phyloP scores from a whole-genome alignment of 2,888 invertebrate species.

The Hirtodrosophila cameraria region DNA sequence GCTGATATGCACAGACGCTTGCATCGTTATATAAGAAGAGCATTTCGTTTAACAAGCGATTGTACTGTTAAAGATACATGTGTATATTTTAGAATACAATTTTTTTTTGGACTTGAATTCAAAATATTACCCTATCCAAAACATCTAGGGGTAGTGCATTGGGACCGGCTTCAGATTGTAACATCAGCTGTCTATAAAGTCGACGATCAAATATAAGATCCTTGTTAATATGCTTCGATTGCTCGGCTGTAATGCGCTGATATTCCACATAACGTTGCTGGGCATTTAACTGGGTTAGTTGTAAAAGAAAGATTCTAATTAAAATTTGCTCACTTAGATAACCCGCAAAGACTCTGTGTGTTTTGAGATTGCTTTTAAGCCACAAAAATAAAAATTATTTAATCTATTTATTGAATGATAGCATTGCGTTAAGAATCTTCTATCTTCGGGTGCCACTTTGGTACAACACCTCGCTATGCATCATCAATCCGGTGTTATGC shows the following conservation, averaged over 20 bases:
- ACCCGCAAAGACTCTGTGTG: no score
- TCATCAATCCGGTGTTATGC: no score
- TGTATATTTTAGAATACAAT: not conserved
- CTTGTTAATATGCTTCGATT: constrained; percentile 89
- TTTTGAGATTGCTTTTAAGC: no score
- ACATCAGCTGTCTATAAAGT: constrained; percentile 89
- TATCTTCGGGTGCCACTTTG: no score
- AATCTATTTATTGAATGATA: no score
- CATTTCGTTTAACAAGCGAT: constrained; percentile 94
- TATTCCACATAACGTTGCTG: constrained; percentile 92
- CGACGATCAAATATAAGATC: constrained; percentile 88
- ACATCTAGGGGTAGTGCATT: constrained; percentile 93
- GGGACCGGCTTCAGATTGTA: constrained; percentile 92
- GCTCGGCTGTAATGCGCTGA: constrained; percentile 91
- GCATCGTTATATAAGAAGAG: constrained; percentile 93
- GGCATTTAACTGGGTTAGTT: constrained; percentile 88
- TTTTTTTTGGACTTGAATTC: not conserved
- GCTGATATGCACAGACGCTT: constrained; percentile 92
- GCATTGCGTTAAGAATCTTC: no score
- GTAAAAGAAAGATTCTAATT: not conserved
- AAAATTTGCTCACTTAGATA: no score
- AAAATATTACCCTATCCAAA: constrained; percentile 89
- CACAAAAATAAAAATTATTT: no score
- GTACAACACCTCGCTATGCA: no score
- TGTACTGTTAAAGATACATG: constrained; percentile 86